A percentile compares a stretch with the other conserved stretches of the same genome.
Evolutionary conservation across 2,888 invertebrate species (phyloP).

Genomic region (Neocrepidodera transversa): DNA sequence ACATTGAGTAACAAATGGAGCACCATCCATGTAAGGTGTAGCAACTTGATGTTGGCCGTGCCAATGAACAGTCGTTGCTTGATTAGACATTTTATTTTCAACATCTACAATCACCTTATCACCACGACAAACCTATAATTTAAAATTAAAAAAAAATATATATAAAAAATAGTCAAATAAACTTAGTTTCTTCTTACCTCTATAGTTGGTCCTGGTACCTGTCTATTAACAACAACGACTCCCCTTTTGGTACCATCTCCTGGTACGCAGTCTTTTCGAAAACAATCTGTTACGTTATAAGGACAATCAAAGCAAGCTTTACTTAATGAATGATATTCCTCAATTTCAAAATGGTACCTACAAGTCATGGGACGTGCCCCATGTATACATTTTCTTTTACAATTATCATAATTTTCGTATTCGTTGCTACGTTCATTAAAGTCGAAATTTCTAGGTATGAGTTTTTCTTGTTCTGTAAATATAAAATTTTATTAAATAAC

Average conservation of each 20-base stretch:
- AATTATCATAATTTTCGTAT: constrained; percentile 61
- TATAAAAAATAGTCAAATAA: not conserved
- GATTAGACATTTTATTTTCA: constrained; percentile 77
- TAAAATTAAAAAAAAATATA: no score
- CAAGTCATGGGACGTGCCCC: constrained; percentile 71
- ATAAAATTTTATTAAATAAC: no score
- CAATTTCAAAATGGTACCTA: constrained; percentile 75
- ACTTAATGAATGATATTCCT: constrained; percentile 85
- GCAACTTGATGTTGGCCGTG: constrained; percentile 84
- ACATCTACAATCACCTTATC: constrained; percentile 85
- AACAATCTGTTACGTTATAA: constrained; percentile 75
- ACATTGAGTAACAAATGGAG: constrained; percentile 85
- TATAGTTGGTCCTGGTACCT: constrained; percentile 86
- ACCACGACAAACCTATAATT: constrained; percentile 78
- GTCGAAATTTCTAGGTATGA: no score
- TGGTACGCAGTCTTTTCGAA: constrained; percentile 79
- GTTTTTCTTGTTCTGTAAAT: no score
- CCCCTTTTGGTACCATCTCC: constrained; percentile 82
- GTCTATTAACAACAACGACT: constrained; percentile 81
- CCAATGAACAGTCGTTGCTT: constrained; percentile 90
- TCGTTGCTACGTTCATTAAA: no score
- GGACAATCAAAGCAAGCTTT: constrained; percentile 90
- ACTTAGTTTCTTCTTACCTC: constrained; percentile 65
- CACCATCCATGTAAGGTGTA: constrained; percentile 89
- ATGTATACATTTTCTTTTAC: constrained; percentile 70